Conservation (phyloP, 2,888 invertebrate genomes). For the Ptychoptera albimana region DNA sequence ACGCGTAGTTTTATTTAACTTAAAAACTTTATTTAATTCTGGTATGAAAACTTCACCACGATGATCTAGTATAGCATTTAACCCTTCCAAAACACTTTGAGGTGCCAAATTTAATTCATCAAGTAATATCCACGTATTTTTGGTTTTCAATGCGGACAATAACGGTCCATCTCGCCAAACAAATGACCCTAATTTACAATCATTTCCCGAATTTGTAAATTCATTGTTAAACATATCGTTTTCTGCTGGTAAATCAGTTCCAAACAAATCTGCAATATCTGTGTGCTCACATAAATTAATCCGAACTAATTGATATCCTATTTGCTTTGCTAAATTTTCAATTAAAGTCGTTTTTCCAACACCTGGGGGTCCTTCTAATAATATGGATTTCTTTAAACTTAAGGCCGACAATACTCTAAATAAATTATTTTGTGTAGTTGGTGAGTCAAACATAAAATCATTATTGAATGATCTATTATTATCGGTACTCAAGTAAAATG, state of each 20-base stretch:
- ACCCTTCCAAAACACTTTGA: conserved; percentile 93
- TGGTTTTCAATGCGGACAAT: conserved; percentile 76
- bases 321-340: conserved; percentile 68
- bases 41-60: conserved; percentile 91
- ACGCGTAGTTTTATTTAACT: conserved; percentile 57
- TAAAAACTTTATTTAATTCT: conserved; percentile 77
- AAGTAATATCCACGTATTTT: conserved; percentile 82
- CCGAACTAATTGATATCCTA: conserved; percentile 71
- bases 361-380: conserved; percentile 94
- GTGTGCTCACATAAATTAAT: conserved; percentile 99
- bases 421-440: conserved; percentile 67
- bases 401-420: conserved; percentile 74
- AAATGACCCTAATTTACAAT: conserved; percentile 59
- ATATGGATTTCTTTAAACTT: conserved; percentile 78
- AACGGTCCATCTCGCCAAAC: conserved; percentile 95
- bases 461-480: conserved; percentile 9
- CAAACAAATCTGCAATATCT: conserved; percentile 95
- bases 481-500: conserved; percentile 42
- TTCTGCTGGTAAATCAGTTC: conserved; percentile 80
- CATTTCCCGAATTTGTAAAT: conserved; percentile 3
- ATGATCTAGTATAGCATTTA: conserved; percentile 97
- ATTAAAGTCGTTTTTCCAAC: conserved; percentile 97
- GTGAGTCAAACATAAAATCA: conserved; percentile 57
- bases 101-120: conserved; percentile 98
- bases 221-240: conserved; percentile 11